A percentile compares a stretch with the other conserved stretches of the same genome.
phyloP scores from a whole-genome alignment of 2,888 invertebrate genomes.

The Euplagia quadripunctaria region DNA sequence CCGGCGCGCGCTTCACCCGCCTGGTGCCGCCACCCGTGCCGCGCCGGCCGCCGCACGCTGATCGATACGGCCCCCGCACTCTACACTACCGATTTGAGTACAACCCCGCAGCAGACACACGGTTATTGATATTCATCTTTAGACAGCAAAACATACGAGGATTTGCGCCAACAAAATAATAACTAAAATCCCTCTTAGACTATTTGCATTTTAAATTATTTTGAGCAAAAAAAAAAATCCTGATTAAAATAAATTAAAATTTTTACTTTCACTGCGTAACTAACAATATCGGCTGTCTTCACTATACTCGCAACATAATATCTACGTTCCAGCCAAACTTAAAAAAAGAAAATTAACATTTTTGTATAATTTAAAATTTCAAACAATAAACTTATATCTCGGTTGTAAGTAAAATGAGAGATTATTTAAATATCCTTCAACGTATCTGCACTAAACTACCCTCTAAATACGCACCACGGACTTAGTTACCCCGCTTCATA shows the following conservation, averaged over 20 bases:
- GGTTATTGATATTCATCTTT: slow-evolving; percentile 59
- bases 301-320: not conserved
- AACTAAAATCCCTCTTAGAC: not conserved
- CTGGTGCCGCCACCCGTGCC: slow-evolving; percentile 43
- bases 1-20: slow-evolving; percentile 63
- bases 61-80: slow-evolving; percentile 65
- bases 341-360: not conserved
- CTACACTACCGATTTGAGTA: slow-evolving; percentile 67
- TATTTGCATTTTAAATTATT: not conserved
- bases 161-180: not conserved
- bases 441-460: not conserved
- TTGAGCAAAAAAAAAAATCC: not conserved
- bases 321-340: not conserved
- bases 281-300: not conserved
- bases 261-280: not conserved
- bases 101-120: slow-evolving; percentile 55
- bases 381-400: not conserved
- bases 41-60: slow-evolving; percentile 54
- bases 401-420: not conserved
- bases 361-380: not conserved
- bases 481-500: slow-evolving; percentile 25
- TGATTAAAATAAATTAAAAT: not conserved
- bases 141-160: slow-evolving; percentile 27
- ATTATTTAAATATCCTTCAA: slow-evolving; percentile 16
- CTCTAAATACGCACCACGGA: not conserved